A percentile compares a stretch with the other conserved stretches of the same genome.
Evolutionary conservation across 2,113 vertebrate genomes (phyloP).

Genomic region (Cebus imitator): DNA sequence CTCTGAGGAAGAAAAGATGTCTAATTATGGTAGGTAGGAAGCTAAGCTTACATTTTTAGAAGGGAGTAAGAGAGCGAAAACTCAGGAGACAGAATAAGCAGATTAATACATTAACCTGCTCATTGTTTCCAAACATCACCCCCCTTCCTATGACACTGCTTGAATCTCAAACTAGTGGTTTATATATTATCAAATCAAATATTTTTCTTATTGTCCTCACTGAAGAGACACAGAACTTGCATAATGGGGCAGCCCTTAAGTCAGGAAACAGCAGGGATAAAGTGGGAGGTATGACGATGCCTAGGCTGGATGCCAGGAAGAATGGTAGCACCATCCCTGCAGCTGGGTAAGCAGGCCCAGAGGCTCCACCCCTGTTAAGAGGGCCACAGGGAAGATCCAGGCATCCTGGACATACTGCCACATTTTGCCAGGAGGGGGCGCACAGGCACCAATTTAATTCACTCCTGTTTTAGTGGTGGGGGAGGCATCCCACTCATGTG

Average conservation of each 20-base stretch:
- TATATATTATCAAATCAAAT: not conserved
- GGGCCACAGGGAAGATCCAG: not conserved
- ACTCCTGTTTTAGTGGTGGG: not conserved
- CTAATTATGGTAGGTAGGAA: not conserved
- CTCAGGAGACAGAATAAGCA: not conserved
- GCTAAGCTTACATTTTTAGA: not conserved
- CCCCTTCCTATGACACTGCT: not conserved
- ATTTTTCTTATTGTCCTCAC: not conserved
- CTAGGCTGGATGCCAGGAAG: conserved; percentile 76
- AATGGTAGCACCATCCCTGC: conserved; percentile 22
- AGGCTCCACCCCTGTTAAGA: not conserved
- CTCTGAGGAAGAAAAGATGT: not conserved
- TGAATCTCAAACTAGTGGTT: not conserved
- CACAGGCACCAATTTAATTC: not conserved
- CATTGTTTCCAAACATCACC: not conserved
- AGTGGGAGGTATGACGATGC: conserved; percentile 13
- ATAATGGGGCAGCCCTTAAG: not conserved
- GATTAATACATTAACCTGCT: not conserved
- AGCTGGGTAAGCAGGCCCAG: conserved; percentile 64
- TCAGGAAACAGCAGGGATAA: not conserved
- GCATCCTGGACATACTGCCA: not conserved
- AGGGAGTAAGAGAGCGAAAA: not conserved
- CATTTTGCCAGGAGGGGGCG: conserved; percentile 25
- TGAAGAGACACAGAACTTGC: not conserved
- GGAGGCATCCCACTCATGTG: no score